Conservation (phyloP, 2,797 vertebrate genomes). For the Eremophila alpestris region DNA sequence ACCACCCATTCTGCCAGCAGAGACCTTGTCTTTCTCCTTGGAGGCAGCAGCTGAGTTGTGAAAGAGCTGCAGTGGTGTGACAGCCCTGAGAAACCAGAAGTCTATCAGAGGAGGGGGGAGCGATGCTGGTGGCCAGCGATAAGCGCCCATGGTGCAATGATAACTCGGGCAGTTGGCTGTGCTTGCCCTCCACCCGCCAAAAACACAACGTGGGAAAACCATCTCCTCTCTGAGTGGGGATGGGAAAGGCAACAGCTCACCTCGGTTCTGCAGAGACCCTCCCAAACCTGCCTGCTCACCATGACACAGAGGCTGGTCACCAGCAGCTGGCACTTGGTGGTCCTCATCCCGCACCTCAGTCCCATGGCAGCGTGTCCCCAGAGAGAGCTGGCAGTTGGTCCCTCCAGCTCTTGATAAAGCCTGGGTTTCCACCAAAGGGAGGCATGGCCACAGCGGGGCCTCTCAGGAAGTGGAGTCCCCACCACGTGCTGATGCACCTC, state of each 20-base stretch:
- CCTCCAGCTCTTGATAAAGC: slow-evolving; percentile 47
- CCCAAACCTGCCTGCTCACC: slow-evolving; percentile 56
- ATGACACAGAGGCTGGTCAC: slow-evolving; percentile 66
- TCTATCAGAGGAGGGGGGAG: background rate
- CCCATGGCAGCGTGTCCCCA: slow-evolving; percentile 35
- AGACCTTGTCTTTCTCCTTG: background rate
- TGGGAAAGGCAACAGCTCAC: background rate
- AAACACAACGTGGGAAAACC: slow-evolving; percentile 38
- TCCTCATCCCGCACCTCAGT: slow-evolving; percentile 36
- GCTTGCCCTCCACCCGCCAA: background rate
- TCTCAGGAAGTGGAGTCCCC: slow-evolving; percentile 65
- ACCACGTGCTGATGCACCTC: background rate
- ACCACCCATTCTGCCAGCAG: background rate
- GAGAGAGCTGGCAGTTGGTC: background rate
- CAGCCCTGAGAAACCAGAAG: slow-evolving; percentile 38
- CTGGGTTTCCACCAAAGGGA: background rate
- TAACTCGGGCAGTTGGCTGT: slow-evolving; percentile 30
- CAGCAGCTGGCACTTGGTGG: slow-evolving; percentile 71
- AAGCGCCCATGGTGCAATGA: background rate
- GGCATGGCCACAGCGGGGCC: slow-evolving; percentile 26
- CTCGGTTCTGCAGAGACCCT: background rate
- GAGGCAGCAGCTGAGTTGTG: background rate
- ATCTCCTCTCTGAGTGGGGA: rapidly evolving
- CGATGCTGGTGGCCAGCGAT: background rate
- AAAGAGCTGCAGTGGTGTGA: background rate